These are phyloP conservation scores for Alethe castanea DNA, from an alignment of 2,113 vertebrate species.

Conservation along the genomic window DNA sequence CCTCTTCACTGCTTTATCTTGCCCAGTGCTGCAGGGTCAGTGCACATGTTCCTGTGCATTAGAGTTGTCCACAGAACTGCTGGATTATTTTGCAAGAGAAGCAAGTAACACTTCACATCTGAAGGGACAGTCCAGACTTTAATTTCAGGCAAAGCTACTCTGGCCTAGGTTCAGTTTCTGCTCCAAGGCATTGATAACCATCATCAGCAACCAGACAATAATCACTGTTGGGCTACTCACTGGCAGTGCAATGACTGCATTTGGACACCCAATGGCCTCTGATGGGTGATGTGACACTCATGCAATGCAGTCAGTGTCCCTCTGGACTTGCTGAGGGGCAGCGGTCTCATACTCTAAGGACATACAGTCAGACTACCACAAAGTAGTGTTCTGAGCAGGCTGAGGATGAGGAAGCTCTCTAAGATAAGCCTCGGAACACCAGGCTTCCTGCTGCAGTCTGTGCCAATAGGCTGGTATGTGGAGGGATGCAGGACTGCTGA, in stretches of 20 bases:
- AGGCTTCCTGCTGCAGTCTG: not conserved
- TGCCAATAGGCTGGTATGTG: rapidly evolving
- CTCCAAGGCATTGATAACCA: not conserved
- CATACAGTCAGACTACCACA: not conserved
- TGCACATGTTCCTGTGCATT: not conserved
- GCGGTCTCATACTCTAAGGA: not conserved
- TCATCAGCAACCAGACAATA: not conserved
- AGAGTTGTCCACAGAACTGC: not conserved
- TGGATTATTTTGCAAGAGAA: not conserved
- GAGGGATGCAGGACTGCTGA: not conserved
- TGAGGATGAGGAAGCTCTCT: not conserved
- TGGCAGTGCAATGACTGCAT: not conserved
- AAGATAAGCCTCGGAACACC: not conserved
- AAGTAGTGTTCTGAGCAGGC: not conserved
- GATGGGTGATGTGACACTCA: not conserved
- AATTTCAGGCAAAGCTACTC: not conserved
- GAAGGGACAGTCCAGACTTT: not conserved
- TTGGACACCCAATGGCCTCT: not conserved
- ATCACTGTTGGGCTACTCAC: not conserved
- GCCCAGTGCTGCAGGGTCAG: not conserved
- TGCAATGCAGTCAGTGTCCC: not conserved
- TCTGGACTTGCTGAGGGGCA: not conserved
- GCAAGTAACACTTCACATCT: not conserved
- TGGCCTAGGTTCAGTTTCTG: not conserved
- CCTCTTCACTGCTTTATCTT: not conserved